Conservation (phyloP, 2,113 vertebrate genomes). For the Entomyzon cyanotis region DNA sequence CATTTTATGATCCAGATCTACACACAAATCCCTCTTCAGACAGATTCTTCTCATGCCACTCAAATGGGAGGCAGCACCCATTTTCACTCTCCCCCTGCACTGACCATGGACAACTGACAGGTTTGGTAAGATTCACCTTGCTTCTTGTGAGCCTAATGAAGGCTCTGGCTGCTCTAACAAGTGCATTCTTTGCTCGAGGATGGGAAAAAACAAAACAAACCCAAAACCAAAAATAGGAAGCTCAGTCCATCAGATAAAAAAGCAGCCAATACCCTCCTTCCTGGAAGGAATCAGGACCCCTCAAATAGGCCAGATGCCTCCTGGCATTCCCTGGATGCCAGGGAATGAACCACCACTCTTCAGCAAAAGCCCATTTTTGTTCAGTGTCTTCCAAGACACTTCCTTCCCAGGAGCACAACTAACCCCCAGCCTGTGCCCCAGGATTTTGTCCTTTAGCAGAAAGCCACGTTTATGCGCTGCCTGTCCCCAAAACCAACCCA, state of each 20-base stretch:
- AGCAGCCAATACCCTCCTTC: neutral
- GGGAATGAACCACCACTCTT: neutral
- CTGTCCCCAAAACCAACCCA: neutral
- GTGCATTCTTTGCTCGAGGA: neutral
- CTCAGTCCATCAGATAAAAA: neutral
- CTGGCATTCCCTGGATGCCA: neutral
- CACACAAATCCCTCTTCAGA: neutral
- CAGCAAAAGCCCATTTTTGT: neutral
- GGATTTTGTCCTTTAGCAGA: neutral
- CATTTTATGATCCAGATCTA: neutral
- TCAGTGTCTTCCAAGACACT: neutral
- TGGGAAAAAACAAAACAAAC: rapidly evolving
- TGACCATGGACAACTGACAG: neutral
- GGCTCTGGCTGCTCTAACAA: neutral
- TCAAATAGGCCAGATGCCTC: neutral
- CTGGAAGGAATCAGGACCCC: neutral
- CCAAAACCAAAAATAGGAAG: neutral
- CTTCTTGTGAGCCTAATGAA: neutral
- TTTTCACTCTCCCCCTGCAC: neutral
- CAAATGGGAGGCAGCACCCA: rapidly evolving
- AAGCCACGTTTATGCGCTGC: neutral
- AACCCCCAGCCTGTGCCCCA: neutral
- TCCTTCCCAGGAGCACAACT: neutral
- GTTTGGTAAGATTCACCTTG: neutral
- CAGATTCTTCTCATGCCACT: neutral